Conservation (phyloP, 2,888 invertebrate genomes). For the Agrochola circellaris region DNA sequence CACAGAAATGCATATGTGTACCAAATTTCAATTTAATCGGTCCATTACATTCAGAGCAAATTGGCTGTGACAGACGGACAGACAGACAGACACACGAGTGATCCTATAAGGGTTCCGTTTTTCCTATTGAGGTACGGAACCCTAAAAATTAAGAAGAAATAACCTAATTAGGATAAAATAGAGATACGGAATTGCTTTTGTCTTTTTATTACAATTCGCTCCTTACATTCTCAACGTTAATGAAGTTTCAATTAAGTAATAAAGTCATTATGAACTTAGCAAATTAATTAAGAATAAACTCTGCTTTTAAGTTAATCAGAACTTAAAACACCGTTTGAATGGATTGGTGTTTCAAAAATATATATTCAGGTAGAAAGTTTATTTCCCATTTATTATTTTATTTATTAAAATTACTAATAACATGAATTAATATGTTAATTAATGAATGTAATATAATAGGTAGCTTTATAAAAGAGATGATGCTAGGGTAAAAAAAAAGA, state of each 20-base stretch:
- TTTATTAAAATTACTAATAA: too few relatives aligned
- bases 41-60: too few relatives aligned
- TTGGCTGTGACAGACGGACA: too few relatives aligned
- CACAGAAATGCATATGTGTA: too few relatives aligned
- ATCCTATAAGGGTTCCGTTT: too few relatives aligned
- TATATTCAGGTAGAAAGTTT: background rate
- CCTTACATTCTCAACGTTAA: conserved; percentile 42
- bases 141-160: conserved; percentile 37
- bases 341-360: conserved; percentile 13
- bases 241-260: conserved; percentile 61
- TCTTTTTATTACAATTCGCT: conserved; percentile 42
- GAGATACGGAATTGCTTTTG: conserved; percentile 9
- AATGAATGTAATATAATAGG: background rate
- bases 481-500: too few relatives aligned
- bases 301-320: conserved; percentile 50
- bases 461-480: too few relatives aligned
- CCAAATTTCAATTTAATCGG: too few relatives aligned
- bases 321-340: conserved; percentile 23
- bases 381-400: conserved; percentile 4
- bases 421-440: background rate
- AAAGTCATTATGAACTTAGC: conserved; percentile 56
- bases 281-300: conserved; percentile 62
- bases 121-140: too few relatives aligned
- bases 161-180: conserved; percentile 36
- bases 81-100: too few relatives aligned